These are phyloP conservation scores for Meloidogyne hapla DNA, from an alignment of 1,140 invertebrate species.

Conservation along the genomic window DNA sequence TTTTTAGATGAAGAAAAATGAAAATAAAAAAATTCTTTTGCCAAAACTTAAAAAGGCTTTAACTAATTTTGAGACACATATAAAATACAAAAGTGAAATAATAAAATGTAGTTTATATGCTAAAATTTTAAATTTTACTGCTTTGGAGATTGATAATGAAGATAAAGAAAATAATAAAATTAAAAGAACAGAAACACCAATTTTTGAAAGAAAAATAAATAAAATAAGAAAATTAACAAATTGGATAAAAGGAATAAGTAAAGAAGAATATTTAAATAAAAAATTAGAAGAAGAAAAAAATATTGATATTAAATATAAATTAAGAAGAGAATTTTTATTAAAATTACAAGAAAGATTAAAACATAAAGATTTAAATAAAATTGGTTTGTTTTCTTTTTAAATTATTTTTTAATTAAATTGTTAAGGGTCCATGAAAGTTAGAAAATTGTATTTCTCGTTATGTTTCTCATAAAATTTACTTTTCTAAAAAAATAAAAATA, in stretches of 20 bases:
- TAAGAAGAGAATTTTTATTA: background rate
- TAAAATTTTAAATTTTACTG: conserved; percentile 1
- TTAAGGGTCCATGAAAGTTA: no score
- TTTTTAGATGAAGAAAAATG: background rate
- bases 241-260: no score
- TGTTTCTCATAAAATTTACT: no score
- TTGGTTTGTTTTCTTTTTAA: background rate
- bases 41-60: background rate
- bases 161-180: background rate
- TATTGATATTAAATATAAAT: background rate
- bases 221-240: no score
- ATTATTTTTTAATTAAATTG: no score
- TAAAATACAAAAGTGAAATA: conserved; percentile 2
- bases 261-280: no score
- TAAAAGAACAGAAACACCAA: background rate
- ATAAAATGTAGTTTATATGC: background rate
- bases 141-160: conserved; percentile 3
- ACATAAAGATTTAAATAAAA: background rate
- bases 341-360: background rate
- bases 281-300: background rate
- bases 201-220: no score
- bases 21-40: background rate
- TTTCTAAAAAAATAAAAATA: no score
- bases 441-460: no score
- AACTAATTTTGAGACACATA: background rate